These are phyloP conservation scores for Tetramorium parvispinum DNA, from an alignment of 1,140 invertebrate species.

Conservation along the genomic window DNA sequence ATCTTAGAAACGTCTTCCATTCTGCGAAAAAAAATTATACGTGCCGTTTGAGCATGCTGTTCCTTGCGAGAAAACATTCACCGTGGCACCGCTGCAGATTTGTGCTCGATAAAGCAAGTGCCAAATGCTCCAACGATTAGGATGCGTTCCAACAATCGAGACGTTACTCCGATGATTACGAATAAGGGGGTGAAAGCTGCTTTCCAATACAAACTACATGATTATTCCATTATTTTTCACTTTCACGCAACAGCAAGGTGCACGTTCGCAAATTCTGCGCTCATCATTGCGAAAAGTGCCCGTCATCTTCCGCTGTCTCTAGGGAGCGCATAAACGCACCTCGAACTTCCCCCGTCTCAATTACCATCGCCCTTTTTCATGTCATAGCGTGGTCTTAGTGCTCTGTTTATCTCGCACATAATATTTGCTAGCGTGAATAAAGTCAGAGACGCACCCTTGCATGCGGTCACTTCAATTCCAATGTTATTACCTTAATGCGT, in stretches of 20 bases:
- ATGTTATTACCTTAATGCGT: slow-evolving; percentile 69
- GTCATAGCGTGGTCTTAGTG: neutral
- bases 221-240: neutral
- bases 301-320: neutral
- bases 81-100: neutral
- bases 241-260: neutral
- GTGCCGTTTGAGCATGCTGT: neutral
- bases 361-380: slow-evolving; percentile 22
- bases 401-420: slow-evolving; percentile 36
- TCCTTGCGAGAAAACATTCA: slow-evolving; percentile 27
- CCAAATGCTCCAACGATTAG: slow-evolving; percentile 23
- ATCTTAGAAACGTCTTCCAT: neutral
- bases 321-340: neutral
- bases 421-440: slow-evolving; percentile 44
- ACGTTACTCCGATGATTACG: neutral
- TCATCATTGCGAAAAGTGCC: neutral
- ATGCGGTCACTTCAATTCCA: slow-evolving; percentile 65
- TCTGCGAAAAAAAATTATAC: neutral
- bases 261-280: neutral
- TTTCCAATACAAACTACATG: neutral
- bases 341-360: slow-evolving; percentile 10
- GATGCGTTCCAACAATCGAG: slow-evolving; percentile 17
- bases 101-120: neutral
- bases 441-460: slow-evolving; percentile 62
- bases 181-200: neutral